Percentiles rank a stretch among this genome's conserved stretches.
phyloP scores from a whole-genome alignment of 2,888 invertebrate genomes.

The Sturmia bella region DNA sequence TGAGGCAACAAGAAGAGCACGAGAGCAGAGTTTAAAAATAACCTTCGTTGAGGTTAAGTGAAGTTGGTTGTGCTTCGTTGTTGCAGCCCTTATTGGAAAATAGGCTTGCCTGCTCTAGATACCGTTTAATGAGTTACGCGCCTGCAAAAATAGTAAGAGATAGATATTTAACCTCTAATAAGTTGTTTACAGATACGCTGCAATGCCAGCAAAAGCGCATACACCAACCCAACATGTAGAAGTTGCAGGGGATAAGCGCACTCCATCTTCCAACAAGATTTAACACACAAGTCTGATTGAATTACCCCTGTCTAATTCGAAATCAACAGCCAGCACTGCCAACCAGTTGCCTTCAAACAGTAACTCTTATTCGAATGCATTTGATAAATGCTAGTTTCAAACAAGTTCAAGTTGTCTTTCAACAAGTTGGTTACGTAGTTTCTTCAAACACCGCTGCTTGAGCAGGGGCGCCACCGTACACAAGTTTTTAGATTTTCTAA shows the following conservation, averaged over 20 bases:
- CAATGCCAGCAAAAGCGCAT: slow-evolving; percentile 61
- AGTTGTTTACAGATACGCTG: slow-evolving; percentile 37
- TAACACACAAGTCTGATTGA: slow-evolving; percentile 6
- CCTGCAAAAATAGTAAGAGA: slow-evolving; percentile 46
- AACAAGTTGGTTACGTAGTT: slow-evolving; percentile 42
- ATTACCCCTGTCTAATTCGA: slow-evolving; percentile 56
- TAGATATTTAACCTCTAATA: slow-evolving; percentile 38
- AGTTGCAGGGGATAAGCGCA: slow-evolving; percentile 68
- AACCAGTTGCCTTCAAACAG: slow-evolving; percentile 1
- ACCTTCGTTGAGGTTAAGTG: slow-evolving; percentile 73
- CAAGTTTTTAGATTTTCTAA: not conserved
- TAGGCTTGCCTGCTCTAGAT: slow-evolving; percentile 54
- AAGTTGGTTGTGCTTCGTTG: slow-evolving; percentile 42
- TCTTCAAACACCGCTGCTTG: slow-evolving; percentile 44
- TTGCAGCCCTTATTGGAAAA: slow-evolving; percentile 49
- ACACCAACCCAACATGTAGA: slow-evolving; percentile 51
- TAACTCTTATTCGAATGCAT: slow-evolving; percentile 38
- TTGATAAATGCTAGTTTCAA: not conserved
- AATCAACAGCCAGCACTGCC: slow-evolving; percentile 1
- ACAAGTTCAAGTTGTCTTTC: slow-evolving; percentile 6
- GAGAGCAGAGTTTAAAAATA: slow-evolving; percentile 59
- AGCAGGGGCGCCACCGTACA: slow-evolving; percentile 26
- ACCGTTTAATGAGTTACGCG: slow-evolving; percentile 46
- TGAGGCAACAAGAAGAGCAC: slow-evolving; percentile 20
- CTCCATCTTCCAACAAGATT: slow-evolving; percentile 24